phyloP scores from a whole-genome alignment of 2,797 vertebrate genomes.

The Gallinago nigripennis region DNA sequence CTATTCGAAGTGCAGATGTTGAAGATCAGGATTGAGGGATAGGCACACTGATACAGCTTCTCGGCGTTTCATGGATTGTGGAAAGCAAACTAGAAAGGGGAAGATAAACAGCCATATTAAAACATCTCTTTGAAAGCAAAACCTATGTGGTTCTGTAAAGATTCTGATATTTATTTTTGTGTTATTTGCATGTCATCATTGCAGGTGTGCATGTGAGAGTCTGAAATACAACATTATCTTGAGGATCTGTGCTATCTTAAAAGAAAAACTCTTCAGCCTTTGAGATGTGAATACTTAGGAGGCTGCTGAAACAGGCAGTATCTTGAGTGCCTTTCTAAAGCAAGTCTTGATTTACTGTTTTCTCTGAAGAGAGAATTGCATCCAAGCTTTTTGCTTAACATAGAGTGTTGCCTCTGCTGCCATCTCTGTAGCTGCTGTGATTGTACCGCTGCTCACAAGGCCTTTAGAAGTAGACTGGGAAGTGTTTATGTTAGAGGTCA shows the following conservation, averaged over 20 bases:
- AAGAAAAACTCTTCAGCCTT: neutral
- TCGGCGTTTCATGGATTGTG: neutral
- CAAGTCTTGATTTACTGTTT: neutral
- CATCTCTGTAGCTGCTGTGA: neutral
- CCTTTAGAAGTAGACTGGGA: neutral
- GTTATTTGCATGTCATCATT: neutral
- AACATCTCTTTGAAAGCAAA: neutral
- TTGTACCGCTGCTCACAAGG: neutral
- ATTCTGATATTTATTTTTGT: neutral
- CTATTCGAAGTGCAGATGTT: neutral
- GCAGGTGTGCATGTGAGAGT: neutral
- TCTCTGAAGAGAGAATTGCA: neutral
- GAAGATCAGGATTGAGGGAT: neutral
- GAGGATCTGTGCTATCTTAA: neutral
- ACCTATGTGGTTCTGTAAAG: neutral
- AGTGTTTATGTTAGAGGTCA: neutral
- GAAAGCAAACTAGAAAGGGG: neutral
- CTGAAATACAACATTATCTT: neutral
- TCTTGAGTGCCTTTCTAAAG: neutral
- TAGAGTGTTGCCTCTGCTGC: neutral
- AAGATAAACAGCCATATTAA: neutral
- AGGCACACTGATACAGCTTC: neutral
- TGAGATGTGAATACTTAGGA: neutral
- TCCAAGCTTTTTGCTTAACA: neutral
- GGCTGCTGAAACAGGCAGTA: neutral